phyloP scores from a whole-genome alignment of 2,888 invertebrate genomes.

The Bhutanitis thaidina region DNA sequence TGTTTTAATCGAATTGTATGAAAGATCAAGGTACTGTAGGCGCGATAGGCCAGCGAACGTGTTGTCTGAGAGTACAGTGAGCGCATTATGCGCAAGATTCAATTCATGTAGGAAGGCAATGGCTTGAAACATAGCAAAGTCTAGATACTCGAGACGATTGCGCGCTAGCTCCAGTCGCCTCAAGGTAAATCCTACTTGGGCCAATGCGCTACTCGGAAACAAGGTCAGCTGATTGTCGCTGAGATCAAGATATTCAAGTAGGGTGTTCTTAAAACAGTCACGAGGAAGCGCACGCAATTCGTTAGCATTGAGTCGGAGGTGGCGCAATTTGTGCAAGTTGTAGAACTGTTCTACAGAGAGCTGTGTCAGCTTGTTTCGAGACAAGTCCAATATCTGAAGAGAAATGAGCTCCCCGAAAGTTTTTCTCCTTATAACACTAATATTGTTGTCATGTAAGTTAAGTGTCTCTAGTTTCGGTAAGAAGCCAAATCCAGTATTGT shows the following conservation, averaged over 20 bases:
- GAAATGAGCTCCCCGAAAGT: slow-evolving; percentile 79
- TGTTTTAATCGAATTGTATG: slow-evolving; percentile 86
- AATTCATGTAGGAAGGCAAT: slow-evolving; percentile 85
- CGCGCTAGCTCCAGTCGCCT: slow-evolving; percentile 85
- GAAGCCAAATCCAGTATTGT: slow-evolving; percentile 57
- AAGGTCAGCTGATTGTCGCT: slow-evolving; percentile 85
- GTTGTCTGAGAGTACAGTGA: slow-evolving; percentile 89
- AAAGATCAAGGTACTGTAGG: slow-evolving; percentile 85
- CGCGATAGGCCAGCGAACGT: slow-evolving; percentile 87
- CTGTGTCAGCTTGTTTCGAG: slow-evolving; percentile 41
- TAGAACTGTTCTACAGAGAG: slow-evolving; percentile 50
- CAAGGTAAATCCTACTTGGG: slow-evolving; percentile 86
- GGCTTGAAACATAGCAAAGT: slow-evolving; percentile 86
- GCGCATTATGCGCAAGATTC: slow-evolving; percentile 85
- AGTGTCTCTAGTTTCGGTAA: slow-evolving; percentile 54
- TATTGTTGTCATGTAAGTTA: slow-evolving; percentile 83
- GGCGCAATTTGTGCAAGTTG: slow-evolving; percentile 82
- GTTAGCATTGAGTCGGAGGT: slow-evolving; percentile 84
- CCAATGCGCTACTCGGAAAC: slow-evolving; percentile 85
- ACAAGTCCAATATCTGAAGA: slow-evolving; percentile 48
- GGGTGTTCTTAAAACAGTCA: slow-evolving; percentile 86
- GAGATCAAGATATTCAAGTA: slow-evolving; percentile 87
- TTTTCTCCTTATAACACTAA: slow-evolving; percentile 82
- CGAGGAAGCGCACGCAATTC: slow-evolving; percentile 84
- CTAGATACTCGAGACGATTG: slow-evolving; percentile 89